Base-by-base conservation (phyloP, 2,113 vertebrate species). In the Archocentrus centrarchus region DNA sequence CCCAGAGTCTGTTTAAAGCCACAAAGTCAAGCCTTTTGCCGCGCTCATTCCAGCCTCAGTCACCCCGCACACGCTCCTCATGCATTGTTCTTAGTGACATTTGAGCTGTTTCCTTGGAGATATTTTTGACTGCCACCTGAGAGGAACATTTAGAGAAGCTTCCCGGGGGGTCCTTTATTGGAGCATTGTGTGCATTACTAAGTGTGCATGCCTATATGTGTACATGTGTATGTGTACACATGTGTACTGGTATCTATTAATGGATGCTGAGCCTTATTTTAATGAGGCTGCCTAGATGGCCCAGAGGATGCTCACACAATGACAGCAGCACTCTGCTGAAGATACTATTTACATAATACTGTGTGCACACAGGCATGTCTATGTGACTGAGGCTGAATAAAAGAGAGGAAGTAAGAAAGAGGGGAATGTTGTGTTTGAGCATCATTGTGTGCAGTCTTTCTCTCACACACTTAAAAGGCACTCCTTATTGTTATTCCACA, bases 321-420 rank as follows among this genome's bases (percentile, higher is more conserved):
- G 95, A 94, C 90, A 94, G 94, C 92, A 91, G 90, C 91, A 92
- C 91, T 93, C 91, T 93, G 92, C 91, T 81, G 88, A 89, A 86
- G 93, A 93, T 82, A 90, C 93, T 92, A 96, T 96, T 96, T 95
- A 95, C 95, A 96, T 96, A 96, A 96, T 93, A 94, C 86, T 92
- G 91, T 94, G 93, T 91, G 92, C 93, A 86, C 91, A 92, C 93
- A 89, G 89, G 86, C 92, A 91, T 91, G 92, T 90, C 91, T 94
- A 88, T 91, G 91, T 91, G 92, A 90, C 90, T 89, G 86, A 88
- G 86, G 81, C 88, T 88, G 91, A 91, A 93, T 91, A 91, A 93
- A 92, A 92, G 92, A 85, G 81, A 92, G 88, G 89, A 86, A 86
- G 83, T 24, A 89, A 91, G 88, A 87, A 85, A 90, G 86, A 87